Conservation (phyloP, 2,797 vertebrate genomes). For the Enteromius mattozi region DNA sequence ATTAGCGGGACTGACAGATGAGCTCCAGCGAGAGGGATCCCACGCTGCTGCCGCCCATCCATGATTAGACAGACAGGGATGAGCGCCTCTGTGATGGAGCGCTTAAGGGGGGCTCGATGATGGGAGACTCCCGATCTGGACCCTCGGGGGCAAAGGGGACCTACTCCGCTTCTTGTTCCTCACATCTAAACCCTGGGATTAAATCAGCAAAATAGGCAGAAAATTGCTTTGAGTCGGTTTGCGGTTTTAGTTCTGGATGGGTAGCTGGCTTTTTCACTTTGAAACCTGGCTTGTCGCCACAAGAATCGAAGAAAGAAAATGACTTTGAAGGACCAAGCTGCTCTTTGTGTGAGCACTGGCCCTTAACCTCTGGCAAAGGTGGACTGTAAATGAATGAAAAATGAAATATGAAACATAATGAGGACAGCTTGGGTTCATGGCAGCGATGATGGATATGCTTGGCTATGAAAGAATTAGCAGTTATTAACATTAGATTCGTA, state of each 20-base stretch:
- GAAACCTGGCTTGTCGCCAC: conserved; percentile 76
- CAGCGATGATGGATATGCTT: conserved; percentile 55
- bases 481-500: conserved; percentile 59
- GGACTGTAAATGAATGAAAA: conserved; percentile 62
- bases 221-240: conserved; percentile 79
- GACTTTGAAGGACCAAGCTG: conserved; percentile 65
- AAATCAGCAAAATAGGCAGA: conserved; percentile 80
- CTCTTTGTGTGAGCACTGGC: conserved; percentile 67
- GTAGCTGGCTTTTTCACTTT: conserved; percentile 76
- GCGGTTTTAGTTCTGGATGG: conserved; percentile 80
- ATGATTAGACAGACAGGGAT: conserved; percentile 72
- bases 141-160: conserved; percentile 58
- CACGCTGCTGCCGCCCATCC: conserved; percentile 54
- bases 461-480: conserved; percentile 55
- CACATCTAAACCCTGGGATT: conserved; percentile 76
- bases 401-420: conserved; percentile 35
- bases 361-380: conserved; percentile 61
- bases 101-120: conserved; percentile 65
- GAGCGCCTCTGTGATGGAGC: conserved; percentile 67
- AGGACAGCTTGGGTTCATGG: conserved; percentile 25
- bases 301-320: conserved; percentile 66
- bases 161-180: conserved; percentile 47
- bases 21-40: conserved; percentile 64
- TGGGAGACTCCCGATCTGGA: conserved; percentile 63
- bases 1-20: conserved; percentile 73